Base-by-base conservation (phyloP, 1,140 invertebrate genomes). In the Phymorhynchus buccinoides region DNA sequence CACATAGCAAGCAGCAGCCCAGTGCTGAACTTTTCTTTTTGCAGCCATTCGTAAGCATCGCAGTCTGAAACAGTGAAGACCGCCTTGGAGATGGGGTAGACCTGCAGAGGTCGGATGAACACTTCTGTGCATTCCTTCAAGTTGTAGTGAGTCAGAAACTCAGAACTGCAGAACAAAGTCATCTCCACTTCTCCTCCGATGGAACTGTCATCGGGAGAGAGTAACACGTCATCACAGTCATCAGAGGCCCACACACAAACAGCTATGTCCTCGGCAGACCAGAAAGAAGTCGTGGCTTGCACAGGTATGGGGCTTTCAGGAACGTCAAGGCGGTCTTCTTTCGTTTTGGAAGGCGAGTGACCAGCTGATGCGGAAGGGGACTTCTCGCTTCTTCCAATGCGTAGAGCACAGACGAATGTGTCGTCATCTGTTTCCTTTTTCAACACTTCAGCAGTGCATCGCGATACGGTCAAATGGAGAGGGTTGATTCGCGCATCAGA, bases 41-140 rank as follows among this genome's bases (percentile, higher is more conserved):
- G 87, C 22, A 89, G 41, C 88, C 87, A 89, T n/a, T 86, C 71
- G 85, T 88, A 92, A 9, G 88, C 82, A 37, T 88, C 83, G 27
- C 71, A 39, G 79, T 88, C 88, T 30, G 88, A 88, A 35, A 94
- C 94, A 88, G 90, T 87, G 82, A 90, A 87, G 7, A 89, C 86
- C 39, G 91, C 87, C 84, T 88, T 91, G 35, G 87, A 81, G 4
- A 92, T 73, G 14, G 89, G 88, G 81, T 89, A 90, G 18, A 89
- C 42, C 41, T 87, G 56, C 73, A 90, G 80, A 27, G 52, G 66
- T 82, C 85, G 80, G 39, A 90, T 88, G 80, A 86, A 89, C 30
- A 90, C 68, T n/a, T 85, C 80, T 52, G 87, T 86, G 56, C 83
- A 83, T 30, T 30, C 44, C 35, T 56, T 85, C n/a, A 90, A 77